phyloP scores from a whole-genome alignment of 2,113 vertebrate genomes.

The Laterallus jamaicensis region DNA sequence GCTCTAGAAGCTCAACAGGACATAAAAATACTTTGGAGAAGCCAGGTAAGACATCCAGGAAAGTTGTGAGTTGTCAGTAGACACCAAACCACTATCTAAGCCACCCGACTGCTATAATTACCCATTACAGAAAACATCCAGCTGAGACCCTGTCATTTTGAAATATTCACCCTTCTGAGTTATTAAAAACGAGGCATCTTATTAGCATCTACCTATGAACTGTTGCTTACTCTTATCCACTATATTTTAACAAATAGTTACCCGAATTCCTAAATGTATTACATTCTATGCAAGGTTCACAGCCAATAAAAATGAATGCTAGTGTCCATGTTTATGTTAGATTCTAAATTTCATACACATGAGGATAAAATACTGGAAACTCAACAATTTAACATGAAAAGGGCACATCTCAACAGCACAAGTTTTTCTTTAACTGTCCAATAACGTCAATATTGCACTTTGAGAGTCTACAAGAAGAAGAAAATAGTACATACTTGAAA shows the following conservation, averaged over 20 bases:
- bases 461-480: not conserved
- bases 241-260: not conserved
- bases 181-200: not conserved
- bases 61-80: not conserved
- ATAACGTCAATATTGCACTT: not conserved
- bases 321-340: not conserved
- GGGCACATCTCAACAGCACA: not conserved
- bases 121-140: not conserved
- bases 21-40: not conserved
- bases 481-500: not conserved
- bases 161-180: not conserved
- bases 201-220: not conserved
- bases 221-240: not conserved
- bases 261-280: not conserved
- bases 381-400: not conserved
- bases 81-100: not conserved
- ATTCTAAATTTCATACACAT: not conserved
- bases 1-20: not conserved
- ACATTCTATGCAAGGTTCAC: not conserved
- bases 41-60: not conserved
- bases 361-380: not conserved
- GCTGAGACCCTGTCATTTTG: not conserved
- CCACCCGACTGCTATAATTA: not conserved
- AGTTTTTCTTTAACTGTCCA: not conserved
- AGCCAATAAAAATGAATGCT: not conserved